phyloP scores from a whole-genome alignment of 2,888 invertebrate genomes.

The Thalpophila matura region DNA sequence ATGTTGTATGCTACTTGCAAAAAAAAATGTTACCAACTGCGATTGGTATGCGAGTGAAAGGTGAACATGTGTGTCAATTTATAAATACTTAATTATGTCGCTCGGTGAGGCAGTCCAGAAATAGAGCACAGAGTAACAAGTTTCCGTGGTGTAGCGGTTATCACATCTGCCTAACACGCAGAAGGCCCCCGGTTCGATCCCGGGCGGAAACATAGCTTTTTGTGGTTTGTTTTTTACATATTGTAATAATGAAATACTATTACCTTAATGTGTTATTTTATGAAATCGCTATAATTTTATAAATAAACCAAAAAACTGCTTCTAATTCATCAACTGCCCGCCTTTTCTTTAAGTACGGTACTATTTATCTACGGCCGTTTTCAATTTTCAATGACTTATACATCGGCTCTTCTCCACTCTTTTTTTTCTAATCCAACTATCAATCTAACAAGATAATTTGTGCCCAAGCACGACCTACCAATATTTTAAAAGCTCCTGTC shows the following conservation, averaged over 20 bases:
- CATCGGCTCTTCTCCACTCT: no score
- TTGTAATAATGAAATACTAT: no score
- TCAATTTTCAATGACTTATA: no score
- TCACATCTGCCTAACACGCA: constrained; percentile 98
- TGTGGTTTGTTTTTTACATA: constrained; percentile 25
- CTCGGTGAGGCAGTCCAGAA: background rate
- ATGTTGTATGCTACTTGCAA: background rate
- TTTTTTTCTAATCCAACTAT: no score
- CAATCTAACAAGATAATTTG: background rate
- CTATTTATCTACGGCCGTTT: background rate
- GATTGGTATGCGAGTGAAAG: constrained; percentile 42
- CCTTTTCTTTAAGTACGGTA: no score
- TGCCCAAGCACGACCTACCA: background rate
- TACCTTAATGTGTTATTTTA: no score
- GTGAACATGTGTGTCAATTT: background rate
- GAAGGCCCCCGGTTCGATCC: constrained; percentile 97
- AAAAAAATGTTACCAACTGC: background rate
- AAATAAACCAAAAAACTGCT: no score
- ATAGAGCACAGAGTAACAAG: fast-evolving
- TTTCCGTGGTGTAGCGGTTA: constrained; percentile 96
- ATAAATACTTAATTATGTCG: constrained; percentile 19
- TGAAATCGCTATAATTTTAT: no score
- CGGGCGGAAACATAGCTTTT: constrained; percentile 94
- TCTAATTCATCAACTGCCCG: no score
- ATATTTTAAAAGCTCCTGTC: constrained; percentile 39